Conservation (phyloP, 1,140 invertebrate species). For the Psilanteris sp. region DNA sequence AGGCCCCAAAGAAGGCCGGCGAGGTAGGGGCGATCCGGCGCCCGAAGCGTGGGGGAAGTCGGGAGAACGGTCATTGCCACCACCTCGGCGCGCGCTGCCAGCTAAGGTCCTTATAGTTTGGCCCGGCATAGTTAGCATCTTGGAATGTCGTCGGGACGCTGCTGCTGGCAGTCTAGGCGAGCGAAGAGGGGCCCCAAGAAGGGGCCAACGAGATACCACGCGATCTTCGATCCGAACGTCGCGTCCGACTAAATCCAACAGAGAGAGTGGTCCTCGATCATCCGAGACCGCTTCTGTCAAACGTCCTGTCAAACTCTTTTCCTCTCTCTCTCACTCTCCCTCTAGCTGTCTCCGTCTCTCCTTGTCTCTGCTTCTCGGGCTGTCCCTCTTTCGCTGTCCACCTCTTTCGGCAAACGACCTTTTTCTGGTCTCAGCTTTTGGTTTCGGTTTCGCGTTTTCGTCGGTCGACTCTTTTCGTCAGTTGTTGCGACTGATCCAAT, state of each 20-base stretch:
- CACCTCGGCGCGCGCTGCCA: constrained; percentile 72
- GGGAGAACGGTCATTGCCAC: constrained; percentile 80
- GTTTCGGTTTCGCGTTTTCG: constrained; percentile 29
- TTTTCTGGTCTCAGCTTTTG: constrained; percentile 22
- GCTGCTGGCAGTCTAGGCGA: constrained; percentile 62
- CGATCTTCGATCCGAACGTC: constrained; percentile 59
- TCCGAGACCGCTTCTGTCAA: constrained; percentile 32
- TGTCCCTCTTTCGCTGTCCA: constrained; percentile 1
- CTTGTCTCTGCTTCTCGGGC: not conserved
- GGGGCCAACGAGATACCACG: constrained; percentile 60
- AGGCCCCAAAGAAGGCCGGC: constrained; percentile 46
- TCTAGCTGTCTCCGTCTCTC: not conserved
- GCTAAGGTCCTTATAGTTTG: constrained; percentile 72
- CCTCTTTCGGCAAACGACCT: not conserved
- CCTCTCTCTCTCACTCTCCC: constrained; percentile 1
- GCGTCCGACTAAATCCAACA: constrained; percentile 54
- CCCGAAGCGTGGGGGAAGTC: constrained; percentile 47
- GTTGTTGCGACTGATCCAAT: constrained; percentile 27
- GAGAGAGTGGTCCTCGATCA: constrained; percentile 53
- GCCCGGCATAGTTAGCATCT: constrained; percentile 68
- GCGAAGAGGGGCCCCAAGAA: constrained; percentile 62
- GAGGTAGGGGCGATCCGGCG: constrained; percentile 36
- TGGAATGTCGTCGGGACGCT: constrained; percentile 65
- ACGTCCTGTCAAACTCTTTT: constrained; percentile 47
- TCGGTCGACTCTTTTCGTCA: constrained; percentile 11